phyloP scores from a whole-genome alignment of 2,797 vertebrate species.

The Kryptolebias ocellatus region DNA sequence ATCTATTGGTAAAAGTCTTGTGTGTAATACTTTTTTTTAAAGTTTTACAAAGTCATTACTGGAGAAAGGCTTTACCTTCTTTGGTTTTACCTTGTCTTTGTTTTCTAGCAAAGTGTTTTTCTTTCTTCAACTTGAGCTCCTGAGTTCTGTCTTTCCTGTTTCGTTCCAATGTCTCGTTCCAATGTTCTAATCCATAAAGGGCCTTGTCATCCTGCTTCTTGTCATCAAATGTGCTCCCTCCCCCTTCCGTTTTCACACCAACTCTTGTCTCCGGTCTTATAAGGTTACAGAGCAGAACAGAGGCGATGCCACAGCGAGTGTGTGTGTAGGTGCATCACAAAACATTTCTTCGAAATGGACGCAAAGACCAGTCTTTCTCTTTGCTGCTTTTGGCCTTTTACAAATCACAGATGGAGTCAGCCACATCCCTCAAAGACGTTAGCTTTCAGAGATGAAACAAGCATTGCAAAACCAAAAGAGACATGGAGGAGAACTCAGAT shows the following conservation, averaged over 20 bases:
- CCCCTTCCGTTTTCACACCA: constrained; percentile 5
- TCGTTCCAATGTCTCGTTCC: constrained; percentile 32
- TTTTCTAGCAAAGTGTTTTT: constrained; percentile 21
- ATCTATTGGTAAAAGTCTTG: not conserved
- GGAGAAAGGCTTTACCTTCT: no score
- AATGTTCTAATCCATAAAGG: constrained; percentile 51
- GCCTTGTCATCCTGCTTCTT: constrained; percentile 42
- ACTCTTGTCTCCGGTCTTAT: constrained; percentile 58
- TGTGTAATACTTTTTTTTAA: not conserved
- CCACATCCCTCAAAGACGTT: no score
- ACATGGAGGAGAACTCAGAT: no score
- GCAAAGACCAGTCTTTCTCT: no score
- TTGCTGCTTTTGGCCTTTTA: no score
- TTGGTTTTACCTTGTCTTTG: no score
- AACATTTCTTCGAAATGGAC: no score
- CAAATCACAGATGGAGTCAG: no score
- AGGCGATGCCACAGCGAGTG: constrained; percentile 23
- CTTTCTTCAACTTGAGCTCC: constrained; percentile 41
- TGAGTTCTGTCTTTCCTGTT: constrained; percentile 22
- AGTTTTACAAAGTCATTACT: constrained; percentile 5
- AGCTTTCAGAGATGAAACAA: no score
- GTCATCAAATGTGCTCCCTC: constrained; percentile 36
- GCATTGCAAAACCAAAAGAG: no score
- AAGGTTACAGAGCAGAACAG: constrained; percentile 64
- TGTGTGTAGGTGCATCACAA: not conserved